These are phyloP conservation scores for Lepidurus apus DNA, from an alignment of 1,140 invertebrate genomes.

Conservation along the genomic window DNA sequence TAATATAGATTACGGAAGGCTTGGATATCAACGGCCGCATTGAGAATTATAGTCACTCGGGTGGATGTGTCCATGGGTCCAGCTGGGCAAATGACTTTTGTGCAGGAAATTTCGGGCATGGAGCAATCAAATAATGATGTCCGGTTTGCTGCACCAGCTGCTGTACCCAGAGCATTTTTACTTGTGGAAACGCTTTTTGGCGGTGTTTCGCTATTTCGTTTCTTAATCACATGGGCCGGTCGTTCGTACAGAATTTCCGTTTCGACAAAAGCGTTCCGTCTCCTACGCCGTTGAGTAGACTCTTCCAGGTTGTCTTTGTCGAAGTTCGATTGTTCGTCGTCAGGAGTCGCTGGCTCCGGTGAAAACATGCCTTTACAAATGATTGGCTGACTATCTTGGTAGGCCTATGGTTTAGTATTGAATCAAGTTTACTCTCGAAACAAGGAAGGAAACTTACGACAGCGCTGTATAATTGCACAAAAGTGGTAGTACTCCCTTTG, in stretches of 20 bases:
- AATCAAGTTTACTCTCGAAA: neutral
- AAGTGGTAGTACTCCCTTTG: neutral
- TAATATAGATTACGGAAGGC: neutral
- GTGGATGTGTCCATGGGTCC: neutral
- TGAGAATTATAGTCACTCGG: constrained; percentile 15
- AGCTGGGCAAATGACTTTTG: constrained; percentile 23
- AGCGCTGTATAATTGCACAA: constrained; percentile 17
- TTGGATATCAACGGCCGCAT: neutral
- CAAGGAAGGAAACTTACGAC: neutral
- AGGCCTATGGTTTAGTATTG: neutral
- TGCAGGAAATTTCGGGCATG: neutral
- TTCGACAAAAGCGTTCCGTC: neutral
- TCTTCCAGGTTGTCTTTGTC: neutral
- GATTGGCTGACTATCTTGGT: constrained; percentile 26
- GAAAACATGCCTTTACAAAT: constrained; percentile 21
- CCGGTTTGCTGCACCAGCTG: constrained; percentile 16
- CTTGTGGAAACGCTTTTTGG: neutral
- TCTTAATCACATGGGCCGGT: neutral
- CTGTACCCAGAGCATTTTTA: neutral
- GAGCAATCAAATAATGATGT: constrained; percentile 25
- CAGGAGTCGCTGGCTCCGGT: neutral
- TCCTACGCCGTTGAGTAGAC: neutral
- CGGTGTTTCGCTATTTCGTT: neutral
- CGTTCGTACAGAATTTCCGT: neutral
- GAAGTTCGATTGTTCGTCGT: neutral